Conservation (phyloP, 2,797 vertebrate genomes). For the Nasua narica region DNA sequence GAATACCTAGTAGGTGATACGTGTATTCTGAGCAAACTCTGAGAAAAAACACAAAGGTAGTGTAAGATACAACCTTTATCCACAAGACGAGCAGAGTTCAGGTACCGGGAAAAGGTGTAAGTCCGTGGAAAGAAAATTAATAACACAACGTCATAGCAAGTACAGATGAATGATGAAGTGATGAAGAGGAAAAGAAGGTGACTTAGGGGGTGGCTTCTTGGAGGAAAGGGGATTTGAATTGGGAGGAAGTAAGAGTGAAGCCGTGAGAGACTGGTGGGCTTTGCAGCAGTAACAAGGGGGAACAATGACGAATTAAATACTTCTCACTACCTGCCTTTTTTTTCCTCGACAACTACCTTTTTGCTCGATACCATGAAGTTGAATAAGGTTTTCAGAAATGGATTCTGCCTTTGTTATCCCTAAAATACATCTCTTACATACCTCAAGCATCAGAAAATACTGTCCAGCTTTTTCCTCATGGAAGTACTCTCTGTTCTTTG, state of each 20-base stretch:
- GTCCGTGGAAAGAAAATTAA: background rate
- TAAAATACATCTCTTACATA: background rate
- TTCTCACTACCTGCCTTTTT: background rate
- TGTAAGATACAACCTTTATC: background rate
- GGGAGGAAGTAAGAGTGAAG: constrained; percentile 10
- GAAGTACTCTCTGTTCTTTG: background rate
- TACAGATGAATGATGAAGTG: constrained; percentile 12
- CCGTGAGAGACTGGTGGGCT: background rate
- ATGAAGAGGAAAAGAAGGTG: background rate
- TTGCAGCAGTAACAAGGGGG: background rate
- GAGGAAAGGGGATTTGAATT: background rate
- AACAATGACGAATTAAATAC: background rate
- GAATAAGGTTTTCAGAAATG: background rate
- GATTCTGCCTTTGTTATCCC: background rate
- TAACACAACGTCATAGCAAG: background rate
- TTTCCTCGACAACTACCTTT: background rate
- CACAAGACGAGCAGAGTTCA: background rate
- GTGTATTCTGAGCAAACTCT: background rate
- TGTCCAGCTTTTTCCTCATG: background rate
- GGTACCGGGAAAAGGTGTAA: background rate
- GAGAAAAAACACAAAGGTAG: background rate
- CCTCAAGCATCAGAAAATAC: background rate
- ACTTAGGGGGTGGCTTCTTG: background rate
- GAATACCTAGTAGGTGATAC: background rate
- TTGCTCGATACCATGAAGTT: background rate